Percentiles rank a stretch among this genome's conserved stretches.
Conservation (phyloP, 2,888 invertebrate genomes). For the Andrena bucephala region DNA sequence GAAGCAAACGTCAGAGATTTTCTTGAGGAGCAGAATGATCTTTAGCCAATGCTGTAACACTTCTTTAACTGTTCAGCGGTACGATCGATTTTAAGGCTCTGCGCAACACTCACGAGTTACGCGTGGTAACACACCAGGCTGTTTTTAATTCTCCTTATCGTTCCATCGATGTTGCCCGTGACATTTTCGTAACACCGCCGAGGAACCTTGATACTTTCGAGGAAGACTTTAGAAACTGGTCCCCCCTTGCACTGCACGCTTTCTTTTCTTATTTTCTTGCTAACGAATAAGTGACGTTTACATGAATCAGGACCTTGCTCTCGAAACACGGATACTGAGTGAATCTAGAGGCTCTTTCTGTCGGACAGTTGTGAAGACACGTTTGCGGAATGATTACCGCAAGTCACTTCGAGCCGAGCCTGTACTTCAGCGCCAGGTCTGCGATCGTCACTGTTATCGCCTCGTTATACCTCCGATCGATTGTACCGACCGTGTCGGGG, state of each 20-base stretch:
- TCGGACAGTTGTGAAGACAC: too few relatives aligned
- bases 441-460: constrained; percentile 9
- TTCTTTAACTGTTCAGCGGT: too few relatives aligned
- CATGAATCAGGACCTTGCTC: background rate
- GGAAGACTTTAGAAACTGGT: background rate
- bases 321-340: background rate
- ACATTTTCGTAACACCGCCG: background rate
- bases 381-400: background rate
- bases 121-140: background rate
- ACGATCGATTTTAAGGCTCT: too few relatives aligned
- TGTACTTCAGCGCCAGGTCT: background rate
- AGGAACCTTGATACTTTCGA: background rate
- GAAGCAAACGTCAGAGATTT: too few relatives aligned
- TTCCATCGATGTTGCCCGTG: background rate
- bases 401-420: constrained; percentile 1
- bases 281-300: too few relatives aligned
- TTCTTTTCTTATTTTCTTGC: too few relatives aligned
- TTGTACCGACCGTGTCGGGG: background rate
- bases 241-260: background rate
- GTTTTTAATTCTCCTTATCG: background rate
- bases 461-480: constrained; percentile 4
- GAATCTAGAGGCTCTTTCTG: too few relatives aligned
- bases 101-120: too few relatives aligned
- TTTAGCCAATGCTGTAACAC: too few relatives aligned
- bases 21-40: too few relatives aligned